A percentile compares a stretch with the other conserved stretches of the same genome.
Conservation (phyloP, 2,113 vertebrate genomes). For the Phainopepla nitens region DNA sequence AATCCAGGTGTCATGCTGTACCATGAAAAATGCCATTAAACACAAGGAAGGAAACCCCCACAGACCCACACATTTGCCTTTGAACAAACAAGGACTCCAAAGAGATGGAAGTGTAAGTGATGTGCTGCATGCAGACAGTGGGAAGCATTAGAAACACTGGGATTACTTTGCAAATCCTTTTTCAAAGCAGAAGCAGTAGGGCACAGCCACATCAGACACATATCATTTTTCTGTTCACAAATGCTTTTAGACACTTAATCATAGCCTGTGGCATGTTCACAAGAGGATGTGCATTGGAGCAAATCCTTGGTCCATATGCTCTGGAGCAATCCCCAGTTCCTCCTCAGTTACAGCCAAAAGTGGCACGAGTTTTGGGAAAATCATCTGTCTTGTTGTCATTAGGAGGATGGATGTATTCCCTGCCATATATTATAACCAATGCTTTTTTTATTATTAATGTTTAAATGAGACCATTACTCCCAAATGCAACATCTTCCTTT, state of each 20-base stretch:
- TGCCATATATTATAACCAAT: neutral
- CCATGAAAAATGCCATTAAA: neutral
- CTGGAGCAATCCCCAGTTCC: neutral
- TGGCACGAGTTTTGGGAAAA: neutral
- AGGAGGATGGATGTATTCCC: neutral
- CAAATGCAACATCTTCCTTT: neutral
- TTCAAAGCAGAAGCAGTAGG: neutral
- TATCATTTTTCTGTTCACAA: neutral
- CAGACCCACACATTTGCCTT: neutral
- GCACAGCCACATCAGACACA: neutral
- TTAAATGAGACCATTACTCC: neutral
- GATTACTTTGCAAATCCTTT: neutral
- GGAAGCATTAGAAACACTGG: neutral
- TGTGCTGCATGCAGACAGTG: neutral
- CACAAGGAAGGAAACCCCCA: neutral
- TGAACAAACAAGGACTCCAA: neutral
- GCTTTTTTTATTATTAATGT: neutral
- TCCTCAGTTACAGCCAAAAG: neutral
- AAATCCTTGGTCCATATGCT: neutral
- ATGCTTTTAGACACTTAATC: slow-evolving; percentile 5
- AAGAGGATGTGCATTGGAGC: neutral
- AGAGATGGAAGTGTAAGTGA: neutral
- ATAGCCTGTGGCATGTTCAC: neutral
- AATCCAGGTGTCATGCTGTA: neutral
- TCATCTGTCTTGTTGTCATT: neutral